Evolutionary conservation across 2,888 invertebrate genomes (phyloP).

Genomic region (Proisotoma minuta): DNA sequence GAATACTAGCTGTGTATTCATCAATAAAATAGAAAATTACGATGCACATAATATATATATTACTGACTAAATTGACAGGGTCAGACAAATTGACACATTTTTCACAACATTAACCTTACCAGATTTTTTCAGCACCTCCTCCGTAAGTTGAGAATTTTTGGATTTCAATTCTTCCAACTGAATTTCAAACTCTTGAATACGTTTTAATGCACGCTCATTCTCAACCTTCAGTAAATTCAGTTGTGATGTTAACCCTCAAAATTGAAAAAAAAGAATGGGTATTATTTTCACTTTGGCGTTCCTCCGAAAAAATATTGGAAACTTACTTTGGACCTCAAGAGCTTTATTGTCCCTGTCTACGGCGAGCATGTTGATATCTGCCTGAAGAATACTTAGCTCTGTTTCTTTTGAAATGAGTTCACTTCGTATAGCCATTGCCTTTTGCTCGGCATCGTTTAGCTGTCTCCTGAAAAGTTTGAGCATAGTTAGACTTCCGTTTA

Average conservation of each 20-base stretch:
- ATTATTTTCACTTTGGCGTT: neutral
- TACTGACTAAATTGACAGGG: too few relatives aligned
- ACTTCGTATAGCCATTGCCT: constrained; percentile 44
- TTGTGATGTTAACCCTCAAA: constrained; percentile 62
- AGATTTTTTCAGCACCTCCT: constrained; percentile 58
- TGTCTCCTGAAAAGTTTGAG: constrained; percentile 38
- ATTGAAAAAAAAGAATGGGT: neutral
- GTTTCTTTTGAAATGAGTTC: constrained; percentile 46
- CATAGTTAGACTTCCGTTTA: neutral
- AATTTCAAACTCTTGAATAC: constrained; percentile 60
- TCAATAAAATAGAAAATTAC: too few relatives aligned
- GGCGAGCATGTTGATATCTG: constrained; percentile 44
- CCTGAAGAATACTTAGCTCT: constrained; percentile 44
- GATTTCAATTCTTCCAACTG: constrained; percentile 59
- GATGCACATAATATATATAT: too few relatives aligned
- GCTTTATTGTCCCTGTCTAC: constrained; percentile 46
- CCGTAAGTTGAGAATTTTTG: constrained; percentile 59
- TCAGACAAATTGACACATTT: neutral
- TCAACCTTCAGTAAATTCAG: constrained; percentile 64
- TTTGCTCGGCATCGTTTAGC: constrained; percentile 43
- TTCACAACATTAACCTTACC: too few relatives aligned
- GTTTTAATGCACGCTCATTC: constrained; percentile 60
- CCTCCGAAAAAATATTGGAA: neutral
- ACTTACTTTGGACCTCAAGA: constrained; percentile 45
- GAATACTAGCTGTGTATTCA: too few relatives aligned